Conservation (phyloP, 2,888 invertebrate genomes). For the Drosophila parthenogenetica region DNA sequence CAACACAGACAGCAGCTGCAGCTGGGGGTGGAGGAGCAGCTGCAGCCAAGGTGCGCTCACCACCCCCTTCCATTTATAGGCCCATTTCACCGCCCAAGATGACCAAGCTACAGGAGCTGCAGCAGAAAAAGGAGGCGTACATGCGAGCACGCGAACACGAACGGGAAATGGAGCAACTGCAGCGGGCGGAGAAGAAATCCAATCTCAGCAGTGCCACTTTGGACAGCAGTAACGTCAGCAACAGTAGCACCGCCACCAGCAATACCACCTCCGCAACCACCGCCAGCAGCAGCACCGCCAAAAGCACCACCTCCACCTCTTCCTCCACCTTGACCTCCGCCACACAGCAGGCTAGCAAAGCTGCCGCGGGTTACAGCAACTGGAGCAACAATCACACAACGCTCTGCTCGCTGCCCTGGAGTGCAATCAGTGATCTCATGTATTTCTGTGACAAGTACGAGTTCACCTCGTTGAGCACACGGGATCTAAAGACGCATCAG, state of each 20-base stretch:
- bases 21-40: not conserved
- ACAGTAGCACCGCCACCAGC: slow-evolving; percentile 9
- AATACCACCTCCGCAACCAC: not conserved
- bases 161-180: slow-evolving; percentile 70
- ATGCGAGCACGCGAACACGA: slow-evolving; percentile 68
- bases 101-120: slow-evolving; percentile 70
- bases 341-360: slow-evolving; percentile 37
- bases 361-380: slow-evolving; percentile 70
- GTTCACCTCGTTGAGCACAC: slow-evolving; percentile 73
- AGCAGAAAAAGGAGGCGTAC: slow-evolving; percentile 72
- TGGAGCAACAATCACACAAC: slow-evolving; percentile 76
- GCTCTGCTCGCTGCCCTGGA: slow-evolving; percentile 75
- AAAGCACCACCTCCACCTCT: slow-evolving; percentile 26
- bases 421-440: slow-evolving; percentile 81
- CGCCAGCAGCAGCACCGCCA: slow-evolving; percentile 19
- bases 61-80: slow-evolving; percentile 57
- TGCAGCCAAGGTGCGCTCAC: slow-evolving; percentile 29
- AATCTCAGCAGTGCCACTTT: slow-evolving; percentile 15
- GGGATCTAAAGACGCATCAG: slow-evolving; percentile 73
- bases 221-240: slow-evolving; percentile 31
- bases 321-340: not conserved
- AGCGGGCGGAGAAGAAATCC: slow-evolving; percentile 46
- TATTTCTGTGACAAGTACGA: slow-evolving; percentile 82
- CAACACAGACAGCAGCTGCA: slow-evolving; percentile 7
- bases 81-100: slow-evolving; percentile 62